These are phyloP conservation scores for Rhagoletis zephyria DNA, from an alignment of 1,140 invertebrate genomes.

Conservation along the genomic window DNA sequence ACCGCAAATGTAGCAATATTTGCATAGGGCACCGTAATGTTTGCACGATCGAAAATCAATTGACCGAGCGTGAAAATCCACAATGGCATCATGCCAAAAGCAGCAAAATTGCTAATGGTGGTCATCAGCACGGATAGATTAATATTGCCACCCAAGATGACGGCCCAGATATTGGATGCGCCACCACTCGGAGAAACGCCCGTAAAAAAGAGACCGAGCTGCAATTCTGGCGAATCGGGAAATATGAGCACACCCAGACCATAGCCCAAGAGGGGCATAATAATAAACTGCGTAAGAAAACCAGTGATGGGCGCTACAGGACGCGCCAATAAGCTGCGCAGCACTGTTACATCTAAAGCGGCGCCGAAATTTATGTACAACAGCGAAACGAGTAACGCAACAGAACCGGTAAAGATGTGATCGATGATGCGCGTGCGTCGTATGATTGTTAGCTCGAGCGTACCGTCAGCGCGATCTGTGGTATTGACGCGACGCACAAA, in stretches of 20 bases:
- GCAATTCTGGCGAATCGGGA: slow-evolving; percentile 79
- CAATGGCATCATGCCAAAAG: slow-evolving; percentile 92
- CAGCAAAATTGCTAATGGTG: slow-evolving; percentile 84
- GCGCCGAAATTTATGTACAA: slow-evolving; percentile 96
- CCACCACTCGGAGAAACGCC: slow-evolving; percentile 91
- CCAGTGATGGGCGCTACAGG: slow-evolving; percentile 88
- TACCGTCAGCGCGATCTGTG: slow-evolving; percentile 55
- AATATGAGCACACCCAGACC: slow-evolving; percentile 81
- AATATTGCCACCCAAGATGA: slow-evolving; percentile 88
- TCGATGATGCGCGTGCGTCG: slow-evolving; percentile 81
- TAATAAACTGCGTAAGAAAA: slow-evolving; percentile 85
- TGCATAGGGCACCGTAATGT: slow-evolving; percentile 85
- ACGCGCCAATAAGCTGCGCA: slow-evolving; percentile 80
- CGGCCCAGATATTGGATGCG: slow-evolving; percentile 94
- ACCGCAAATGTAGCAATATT: slow-evolving; percentile 84
- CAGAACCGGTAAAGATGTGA: slow-evolving; percentile 83
- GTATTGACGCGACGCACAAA: slow-evolving; percentile 61
- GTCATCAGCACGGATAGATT: slow-evolving; percentile 93
- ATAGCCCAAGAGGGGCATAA: slow-evolving; percentile 90
- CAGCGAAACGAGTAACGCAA: slow-evolving; percentile 85
- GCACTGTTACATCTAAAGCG: slow-evolving; percentile 84
- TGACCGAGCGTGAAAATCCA: slow-evolving; percentile 92
- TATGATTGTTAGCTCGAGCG: slow-evolving; percentile 76
- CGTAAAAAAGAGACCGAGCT: slow-evolving; percentile 90
- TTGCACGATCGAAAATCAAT: slow-evolving; percentile 80